Percentiles rank a stretch among this genome's conserved stretches.
These are phyloP conservation scores for Sarcophaga carnaria DNA, from an alignment of 2,888 invertebrate species.

Conservation along the genomic window DNA sequence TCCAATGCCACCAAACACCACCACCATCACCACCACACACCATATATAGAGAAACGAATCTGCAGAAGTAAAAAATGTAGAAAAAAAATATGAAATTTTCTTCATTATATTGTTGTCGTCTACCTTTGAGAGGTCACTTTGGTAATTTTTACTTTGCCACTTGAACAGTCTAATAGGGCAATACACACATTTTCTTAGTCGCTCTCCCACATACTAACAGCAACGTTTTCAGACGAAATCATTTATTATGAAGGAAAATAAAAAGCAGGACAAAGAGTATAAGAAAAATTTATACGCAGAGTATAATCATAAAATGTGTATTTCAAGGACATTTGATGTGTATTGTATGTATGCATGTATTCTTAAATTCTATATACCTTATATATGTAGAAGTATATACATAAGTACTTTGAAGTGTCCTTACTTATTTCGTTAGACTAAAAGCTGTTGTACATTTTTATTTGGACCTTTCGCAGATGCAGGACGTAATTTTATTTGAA, in stretches of 20 bases:
- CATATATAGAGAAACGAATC: not conserved
- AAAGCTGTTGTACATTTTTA: not conserved
- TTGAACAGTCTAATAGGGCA: not conserved
- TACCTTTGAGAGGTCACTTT: slow-evolving; percentile 36
- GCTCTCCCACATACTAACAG: not conserved
- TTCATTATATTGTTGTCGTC: slow-evolving; percentile 41
- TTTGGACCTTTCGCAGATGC: no score
- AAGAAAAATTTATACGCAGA: not conserved
- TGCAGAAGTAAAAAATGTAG: not conserved
- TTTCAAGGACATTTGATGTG: slow-evolving; percentile 41
- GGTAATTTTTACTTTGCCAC: slow-evolving; percentile 32
- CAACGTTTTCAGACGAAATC: not conserved
- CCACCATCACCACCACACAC: not conserved
- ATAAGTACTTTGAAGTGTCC: no score
- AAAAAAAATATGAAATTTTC: slow-evolving; percentile 17
- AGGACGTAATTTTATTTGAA: no score
- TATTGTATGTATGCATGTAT: not conserved
- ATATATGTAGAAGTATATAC: no score
- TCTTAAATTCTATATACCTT: no score
- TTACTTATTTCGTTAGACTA: no score
- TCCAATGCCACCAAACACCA: not conserved
- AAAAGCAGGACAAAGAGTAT: not conserved
- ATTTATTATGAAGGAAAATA: not conserved
- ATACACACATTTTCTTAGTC: not conserved
- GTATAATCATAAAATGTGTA: not conserved